Percentiles rank a stretch among this genome's conserved stretches.
Evolutionary conservation across 2,888 invertebrate species (phyloP).

Genomic region (Lepas anatifera): DNA sequence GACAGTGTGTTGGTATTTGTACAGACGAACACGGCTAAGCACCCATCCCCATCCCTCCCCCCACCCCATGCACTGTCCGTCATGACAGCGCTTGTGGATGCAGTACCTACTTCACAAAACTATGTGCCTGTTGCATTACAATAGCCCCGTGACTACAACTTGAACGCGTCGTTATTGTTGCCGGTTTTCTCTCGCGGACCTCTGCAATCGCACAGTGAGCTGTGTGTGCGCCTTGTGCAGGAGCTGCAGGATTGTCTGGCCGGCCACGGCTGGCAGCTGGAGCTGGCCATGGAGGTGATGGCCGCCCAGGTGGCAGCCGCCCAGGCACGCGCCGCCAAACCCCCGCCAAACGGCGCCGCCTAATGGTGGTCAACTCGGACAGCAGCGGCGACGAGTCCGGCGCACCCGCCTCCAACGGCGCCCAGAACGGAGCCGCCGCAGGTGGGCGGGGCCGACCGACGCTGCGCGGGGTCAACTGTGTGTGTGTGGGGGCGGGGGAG

Average conservation of each 20-base stretch:
- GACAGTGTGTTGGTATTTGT: too few species aligned
- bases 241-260: conserved; percentile 2
- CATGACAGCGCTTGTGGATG: not conserved
- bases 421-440: not conserved
- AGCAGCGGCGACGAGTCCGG: not conserved
- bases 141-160: too few species aligned
- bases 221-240: not conserved
- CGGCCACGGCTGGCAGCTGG: not conserved
- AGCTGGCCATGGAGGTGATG: not conserved
- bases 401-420: not conserved
- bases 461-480: too few species aligned
- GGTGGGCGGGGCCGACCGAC: not conserved
- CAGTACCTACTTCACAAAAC: not conserved
- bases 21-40: too few species aligned
- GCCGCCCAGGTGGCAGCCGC: not conserved
- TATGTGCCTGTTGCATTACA: not conserved
- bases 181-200: too few species aligned
- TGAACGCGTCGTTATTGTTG: too few species aligned
- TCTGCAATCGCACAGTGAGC: too few species aligned
- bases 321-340: not conserved
- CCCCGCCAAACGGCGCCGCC: not conserved
- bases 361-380: not conserved
- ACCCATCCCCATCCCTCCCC: too few species aligned
- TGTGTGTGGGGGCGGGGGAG: too few species aligned
- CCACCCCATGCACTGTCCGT: too few species aligned